Conservation (phyloP, 2,888 invertebrate genomes). For the Eristalis arbustorum region DNA sequence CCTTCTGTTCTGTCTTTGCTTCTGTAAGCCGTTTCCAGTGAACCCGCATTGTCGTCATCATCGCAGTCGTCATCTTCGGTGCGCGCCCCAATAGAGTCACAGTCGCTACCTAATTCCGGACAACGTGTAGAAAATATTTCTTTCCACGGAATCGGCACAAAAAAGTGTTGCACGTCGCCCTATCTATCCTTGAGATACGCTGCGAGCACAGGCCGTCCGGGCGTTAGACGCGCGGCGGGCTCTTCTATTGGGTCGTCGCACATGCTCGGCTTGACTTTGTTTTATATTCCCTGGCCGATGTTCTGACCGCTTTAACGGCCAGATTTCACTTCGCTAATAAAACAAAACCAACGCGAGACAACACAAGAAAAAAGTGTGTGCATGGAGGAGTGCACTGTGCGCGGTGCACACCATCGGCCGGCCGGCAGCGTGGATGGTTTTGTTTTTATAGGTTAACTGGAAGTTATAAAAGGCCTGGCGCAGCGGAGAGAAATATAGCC, state of each 20-base stretch:
- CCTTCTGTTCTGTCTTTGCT: slow-evolving; percentile 9
- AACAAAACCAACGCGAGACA: background rate
- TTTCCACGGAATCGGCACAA: background rate
- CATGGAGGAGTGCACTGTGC: slow-evolving; percentile 19
- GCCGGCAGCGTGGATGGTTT: slow-evolving; percentile 11
- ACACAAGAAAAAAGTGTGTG: background rate
- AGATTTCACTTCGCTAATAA: background rate
- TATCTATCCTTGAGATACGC: slow-evolving; percentile 52
- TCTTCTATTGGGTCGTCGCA: slow-evolving; percentile 59
- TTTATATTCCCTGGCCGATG: slow-evolving; percentile 16
- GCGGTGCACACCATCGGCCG: background rate
- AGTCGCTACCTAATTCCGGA: slow-evolving; percentile 57
- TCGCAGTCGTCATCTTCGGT: slow-evolving; percentile 39
- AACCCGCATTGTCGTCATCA: slow-evolving; percentile 64
- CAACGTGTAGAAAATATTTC: slow-evolving; percentile 47
- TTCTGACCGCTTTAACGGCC: slow-evolving; percentile 3
- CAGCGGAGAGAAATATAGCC: slow-evolving; percentile 41
- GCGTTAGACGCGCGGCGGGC: slow-evolving; percentile 4
- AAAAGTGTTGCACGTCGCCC: slow-evolving; percentile 30
- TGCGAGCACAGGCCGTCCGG: slow-evolving; percentile 15
- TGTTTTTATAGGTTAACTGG: slow-evolving; percentile 18
- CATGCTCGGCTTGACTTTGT: slow-evolving; percentile 56
- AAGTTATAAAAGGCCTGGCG: slow-evolving; percentile 40
- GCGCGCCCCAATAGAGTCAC: slow-evolving; percentile 29
- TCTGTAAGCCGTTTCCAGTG: slow-evolving; percentile 51